Conservation (phyloP, 2,113 vertebrate species). For the Bettongia penicillata region DNA sequence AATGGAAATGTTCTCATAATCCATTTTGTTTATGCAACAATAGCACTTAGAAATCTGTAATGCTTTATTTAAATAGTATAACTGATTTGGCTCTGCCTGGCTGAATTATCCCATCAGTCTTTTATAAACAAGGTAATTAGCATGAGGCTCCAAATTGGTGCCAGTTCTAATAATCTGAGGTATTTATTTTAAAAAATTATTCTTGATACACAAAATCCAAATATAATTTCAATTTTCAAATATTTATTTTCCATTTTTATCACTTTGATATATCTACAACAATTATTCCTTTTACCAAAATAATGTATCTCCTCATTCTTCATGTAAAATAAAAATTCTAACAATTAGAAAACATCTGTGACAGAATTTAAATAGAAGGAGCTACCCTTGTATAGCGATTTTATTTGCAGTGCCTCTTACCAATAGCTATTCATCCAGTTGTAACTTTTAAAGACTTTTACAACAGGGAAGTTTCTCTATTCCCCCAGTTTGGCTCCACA, state of each 20-base stretch:
- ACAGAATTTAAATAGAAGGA: neutral
- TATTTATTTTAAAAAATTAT: neutral
- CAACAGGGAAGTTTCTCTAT: neutral
- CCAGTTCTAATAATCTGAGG: neutral
- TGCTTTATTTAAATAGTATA: conserved; percentile 5
- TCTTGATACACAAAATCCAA: neutral
- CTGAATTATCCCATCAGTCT: neutral
- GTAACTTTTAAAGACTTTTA: neutral
- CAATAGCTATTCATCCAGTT: neutral
- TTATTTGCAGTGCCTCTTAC: neutral
- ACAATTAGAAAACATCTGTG: neutral
- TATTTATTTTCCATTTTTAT: neutral
- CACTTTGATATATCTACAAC: neutral
- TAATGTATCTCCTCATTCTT: neutral
- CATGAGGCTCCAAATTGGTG: neutral
- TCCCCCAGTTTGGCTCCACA: neutral
- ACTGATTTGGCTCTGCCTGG: conserved; percentile 1
- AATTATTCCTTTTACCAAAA: neutral
- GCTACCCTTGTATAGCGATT: neutral
- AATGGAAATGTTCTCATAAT: neutral
- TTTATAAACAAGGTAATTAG: neutral
- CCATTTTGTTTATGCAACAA: conserved; percentile 4
- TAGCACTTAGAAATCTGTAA: neutral
- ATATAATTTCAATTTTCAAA: neutral
- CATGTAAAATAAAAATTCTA: neutral